These are phyloP conservation scores for Semicossyphus pulcher DNA, from an alignment of 2,113 vertebrate species.

Conservation along the genomic window DNA sequence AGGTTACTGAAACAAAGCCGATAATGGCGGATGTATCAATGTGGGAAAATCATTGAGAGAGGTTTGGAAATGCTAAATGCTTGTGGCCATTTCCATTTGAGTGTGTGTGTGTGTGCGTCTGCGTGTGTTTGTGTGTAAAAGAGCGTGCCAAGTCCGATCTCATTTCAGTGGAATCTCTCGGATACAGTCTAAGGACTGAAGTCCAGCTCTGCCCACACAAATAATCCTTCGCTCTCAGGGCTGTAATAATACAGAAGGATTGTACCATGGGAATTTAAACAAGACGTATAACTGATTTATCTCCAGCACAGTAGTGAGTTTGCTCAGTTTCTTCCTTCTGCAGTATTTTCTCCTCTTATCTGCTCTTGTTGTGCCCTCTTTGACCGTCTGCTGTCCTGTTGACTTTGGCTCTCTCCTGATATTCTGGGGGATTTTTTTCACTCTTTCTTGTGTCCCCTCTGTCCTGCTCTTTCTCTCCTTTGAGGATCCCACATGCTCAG, in stretches of 20 bases:
- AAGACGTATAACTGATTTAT: conserved; percentile 10
- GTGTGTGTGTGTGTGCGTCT: conserved; percentile 16
- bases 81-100: conserved; percentile 16
- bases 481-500: conserved; percentile 63
- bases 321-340: not conserved
- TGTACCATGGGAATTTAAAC: conserved; percentile 31
- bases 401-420: conserved; percentile 56
- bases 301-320: conserved; percentile 7
- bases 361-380: conserved; percentile 16
- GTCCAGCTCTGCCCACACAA: conserved; percentile 57
- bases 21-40: conserved; percentile 51
- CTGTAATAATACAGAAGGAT: conserved; percentile 40
- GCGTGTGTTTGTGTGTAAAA: conserved; percentile 7
- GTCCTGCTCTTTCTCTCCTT: conserved; percentile 14
- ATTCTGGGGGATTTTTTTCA: conserved; percentile 39
- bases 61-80: conserved; percentile 40
- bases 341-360: conserved; percentile 18
- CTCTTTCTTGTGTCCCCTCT: conserved; percentile 1
- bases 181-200: conserved; percentile 43
- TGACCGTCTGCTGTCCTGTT: conserved; percentile 58
- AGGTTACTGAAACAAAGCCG: conserved; percentile 35
- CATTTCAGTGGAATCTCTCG: conserved; percentile 72
- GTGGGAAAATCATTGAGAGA: conserved; percentile 56
- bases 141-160: conserved; percentile 11
- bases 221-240: conserved; percentile 48